phyloP scores from a whole-genome alignment of 2,888 invertebrate species.

The Biston betularia region DNA sequence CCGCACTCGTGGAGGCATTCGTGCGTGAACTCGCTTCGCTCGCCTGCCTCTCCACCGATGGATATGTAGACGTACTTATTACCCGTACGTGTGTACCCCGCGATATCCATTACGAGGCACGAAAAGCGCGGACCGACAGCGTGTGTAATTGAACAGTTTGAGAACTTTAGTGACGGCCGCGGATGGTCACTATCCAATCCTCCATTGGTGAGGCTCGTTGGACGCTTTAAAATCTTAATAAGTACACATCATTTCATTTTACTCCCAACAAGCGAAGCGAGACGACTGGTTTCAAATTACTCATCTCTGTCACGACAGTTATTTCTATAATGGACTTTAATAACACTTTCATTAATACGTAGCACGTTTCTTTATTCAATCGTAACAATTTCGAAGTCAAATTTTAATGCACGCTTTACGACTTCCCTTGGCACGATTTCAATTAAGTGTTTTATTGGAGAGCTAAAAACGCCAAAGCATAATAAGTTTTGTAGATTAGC shows the following conservation, averaged over 20 bases:
- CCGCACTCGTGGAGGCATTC: slow-evolving; percentile 73
- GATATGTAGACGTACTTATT: slow-evolving; percentile 63
- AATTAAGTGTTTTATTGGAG: slow-evolving; percentile 56
- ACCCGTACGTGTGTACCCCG: slow-evolving; percentile 64
- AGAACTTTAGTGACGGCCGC: slow-evolving; percentile 63
- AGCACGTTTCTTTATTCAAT: slow-evolving; percentile 55
- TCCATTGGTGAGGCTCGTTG: slow-evolving; percentile 47
- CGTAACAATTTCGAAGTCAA: slow-evolving; percentile 52
- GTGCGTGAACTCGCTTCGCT: slow-evolving; percentile 72
- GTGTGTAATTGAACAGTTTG: slow-evolving; percentile 83
- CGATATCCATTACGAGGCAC: slow-evolving; percentile 80
- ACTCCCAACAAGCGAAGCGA: slow-evolving; percentile 48
- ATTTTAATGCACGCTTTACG: slow-evolving; percentile 52
- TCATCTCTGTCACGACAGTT: slow-evolving; percentile 45
- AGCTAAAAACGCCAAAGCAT: slow-evolving; percentile 48
- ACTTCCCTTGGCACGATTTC: slow-evolving; percentile 61
- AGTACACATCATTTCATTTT: slow-evolving; percentile 58
- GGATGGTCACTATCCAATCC: slow-evolving; percentile 32
- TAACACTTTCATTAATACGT: slow-evolving; percentile 59
- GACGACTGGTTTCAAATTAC: slow-evolving; percentile 50
- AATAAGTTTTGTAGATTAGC: slow-evolving; percentile 52
- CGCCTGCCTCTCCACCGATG: slow-evolving; percentile 38
- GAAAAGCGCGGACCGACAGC: slow-evolving; percentile 76
- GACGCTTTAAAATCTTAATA: slow-evolving; percentile 68
- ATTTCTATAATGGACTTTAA: slow-evolving; percentile 60